phyloP scores from a whole-genome alignment of 1,140 invertebrate genomes.

The Drosophila kikkawai region DNA sequence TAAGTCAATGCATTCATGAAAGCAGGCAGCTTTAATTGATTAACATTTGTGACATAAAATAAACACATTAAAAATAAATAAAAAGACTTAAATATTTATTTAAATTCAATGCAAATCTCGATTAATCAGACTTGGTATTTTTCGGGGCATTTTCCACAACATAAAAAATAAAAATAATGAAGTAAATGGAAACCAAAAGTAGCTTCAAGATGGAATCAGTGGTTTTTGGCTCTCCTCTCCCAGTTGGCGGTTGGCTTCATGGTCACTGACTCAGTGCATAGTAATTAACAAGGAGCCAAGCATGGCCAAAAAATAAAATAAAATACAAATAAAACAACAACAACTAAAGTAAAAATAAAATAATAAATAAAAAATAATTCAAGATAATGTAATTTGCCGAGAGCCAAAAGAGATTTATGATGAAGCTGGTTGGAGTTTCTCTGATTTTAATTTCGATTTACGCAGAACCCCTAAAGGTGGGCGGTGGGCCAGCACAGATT shows the following conservation, averaged over 20 bases:
- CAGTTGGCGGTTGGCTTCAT: slow-evolving; percentile 58
- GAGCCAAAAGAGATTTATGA: slow-evolving; percentile 57
- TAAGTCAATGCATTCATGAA: background rate
- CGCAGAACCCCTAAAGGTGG: background rate
- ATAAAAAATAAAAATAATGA: background rate
- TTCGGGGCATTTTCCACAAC: background rate
- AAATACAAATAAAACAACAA: slow-evolving; percentile 9
- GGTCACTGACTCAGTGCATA: slow-evolving; percentile 79
- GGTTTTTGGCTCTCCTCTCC: slow-evolving; percentile 13
- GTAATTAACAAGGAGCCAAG: slow-evolving; percentile 63
- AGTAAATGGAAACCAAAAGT: background rate
- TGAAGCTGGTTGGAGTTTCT: slow-evolving; percentile 33
- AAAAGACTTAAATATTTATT: background rate
- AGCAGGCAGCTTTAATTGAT: slow-evolving; percentile 1
- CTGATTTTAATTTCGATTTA: slow-evolving; percentile 37
- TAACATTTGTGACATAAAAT: background rate
- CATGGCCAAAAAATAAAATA: slow-evolving; percentile 14
- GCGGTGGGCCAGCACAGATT: background rate
- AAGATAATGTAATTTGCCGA: slow-evolving; percentile 26
- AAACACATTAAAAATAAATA: background rate
- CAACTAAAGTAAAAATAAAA: background rate
- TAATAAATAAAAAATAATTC: slow-evolving; percentile 6
- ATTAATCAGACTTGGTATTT: background rate
- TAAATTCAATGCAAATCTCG: background rate
- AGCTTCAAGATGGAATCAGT: slow-evolving; percentile 15